Base-by-base conservation (phyloP, 2,888 invertebrate species). In the Automeris io region DNA sequence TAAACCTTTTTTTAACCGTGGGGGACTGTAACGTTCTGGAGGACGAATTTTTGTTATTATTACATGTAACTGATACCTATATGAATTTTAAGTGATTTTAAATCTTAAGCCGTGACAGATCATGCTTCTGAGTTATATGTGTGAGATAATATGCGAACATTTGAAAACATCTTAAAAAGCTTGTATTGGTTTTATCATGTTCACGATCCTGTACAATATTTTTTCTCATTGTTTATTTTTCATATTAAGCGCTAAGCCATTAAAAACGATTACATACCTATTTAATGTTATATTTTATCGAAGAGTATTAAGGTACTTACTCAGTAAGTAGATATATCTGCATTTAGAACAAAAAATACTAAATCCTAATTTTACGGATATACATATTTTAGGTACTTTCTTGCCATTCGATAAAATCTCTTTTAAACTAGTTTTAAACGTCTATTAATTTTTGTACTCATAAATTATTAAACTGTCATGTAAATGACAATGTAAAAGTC, bases 71-170 rank as follows among this genome's bases (percentile, higher is more conserved):
- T 57, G 47, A 35, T 23, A 52, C 46, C 45, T 29, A 47, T 35
- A 46, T 42, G 47, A 46, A 39, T 37, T 43, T 33, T 54, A 54
- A 61, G 56, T 55, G 60, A 51, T 51, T 52, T 47, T 47, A 58
- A 42, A 64, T 65, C 63, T 61, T 50, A 26, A 48, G 46, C 35
- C 36, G 35, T 49, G 60, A 57, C 57, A 58, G 51, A 33, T 57
- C 54, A 49, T 51, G 54, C 49, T 45, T 41, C 46, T 18, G 42
- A 49, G 35, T 37, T 45, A 33, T 46, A 34, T 45, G 36, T 38
- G 26, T 36, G 21, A 23, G 45, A 37, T 43, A 36, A 34, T 34
- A 29, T 9, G 29, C 16, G 16, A 29, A 16, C 16, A 8, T 26
- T 16, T 16, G 26, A 26, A 26, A 16, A 26, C 4, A 16, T 29